These are phyloP conservation scores for Scytalopus superciliaris DNA, from an alignment of 2,113 vertebrate genomes.

Conservation along the genomic window DNA sequence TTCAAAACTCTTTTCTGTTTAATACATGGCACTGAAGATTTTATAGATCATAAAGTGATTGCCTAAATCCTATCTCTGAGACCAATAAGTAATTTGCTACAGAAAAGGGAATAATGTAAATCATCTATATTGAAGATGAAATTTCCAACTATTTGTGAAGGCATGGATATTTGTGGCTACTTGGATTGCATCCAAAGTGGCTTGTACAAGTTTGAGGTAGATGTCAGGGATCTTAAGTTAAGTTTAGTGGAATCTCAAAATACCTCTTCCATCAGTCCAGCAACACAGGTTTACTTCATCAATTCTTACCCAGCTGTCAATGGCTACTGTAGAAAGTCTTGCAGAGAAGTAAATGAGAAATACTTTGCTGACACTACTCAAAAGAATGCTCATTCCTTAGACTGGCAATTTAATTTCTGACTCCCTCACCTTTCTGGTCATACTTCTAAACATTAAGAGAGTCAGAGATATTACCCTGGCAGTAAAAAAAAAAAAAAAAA, in stretches of 20 bases:
- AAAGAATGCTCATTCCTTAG: background rate
- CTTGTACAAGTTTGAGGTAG: background rate
- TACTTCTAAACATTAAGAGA: background rate
- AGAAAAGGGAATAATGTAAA: background rate
- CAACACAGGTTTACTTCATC: background rate
- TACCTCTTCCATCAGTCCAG: background rate
- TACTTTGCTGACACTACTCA: constrained; percentile 15
- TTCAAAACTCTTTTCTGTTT: background rate
- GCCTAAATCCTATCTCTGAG: background rate
- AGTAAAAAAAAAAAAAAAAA: background rate
- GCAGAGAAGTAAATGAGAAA: constrained; percentile 3
- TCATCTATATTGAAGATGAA: background rate
- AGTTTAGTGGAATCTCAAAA: background rate
- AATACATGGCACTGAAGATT: background rate
- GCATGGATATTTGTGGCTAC: background rate
- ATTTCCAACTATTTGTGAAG: background rate
- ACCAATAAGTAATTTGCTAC: background rate
- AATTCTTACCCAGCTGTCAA: background rate
- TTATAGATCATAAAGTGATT: background rate
- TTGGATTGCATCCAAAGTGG: background rate
- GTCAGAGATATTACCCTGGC: constrained; percentile 9
- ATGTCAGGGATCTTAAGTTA: background rate
- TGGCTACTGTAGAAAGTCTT: background rate
- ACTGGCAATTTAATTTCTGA: background rate
- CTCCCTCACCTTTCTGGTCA: background rate